phyloP scores from a whole-genome alignment of 2,888 invertebrate genomes.

The Volucella zonaria region DNA sequence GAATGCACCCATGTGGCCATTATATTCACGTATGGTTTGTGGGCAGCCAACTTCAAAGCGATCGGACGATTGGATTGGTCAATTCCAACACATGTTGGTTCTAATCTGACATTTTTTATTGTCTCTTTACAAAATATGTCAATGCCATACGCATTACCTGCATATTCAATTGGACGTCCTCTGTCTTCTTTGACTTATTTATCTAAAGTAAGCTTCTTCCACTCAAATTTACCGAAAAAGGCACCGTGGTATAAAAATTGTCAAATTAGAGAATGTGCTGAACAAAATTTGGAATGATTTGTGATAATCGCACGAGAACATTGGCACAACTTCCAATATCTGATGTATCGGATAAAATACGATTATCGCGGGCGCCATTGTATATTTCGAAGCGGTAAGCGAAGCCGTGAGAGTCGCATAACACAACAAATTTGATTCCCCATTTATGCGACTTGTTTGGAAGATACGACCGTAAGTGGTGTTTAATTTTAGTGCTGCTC shows the following conservation, averaged over 20 bases:
- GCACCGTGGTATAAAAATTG: neutral
- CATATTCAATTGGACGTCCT: too few relatives aligned
- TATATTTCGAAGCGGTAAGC: neutral
- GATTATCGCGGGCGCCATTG: constrained; percentile 16
- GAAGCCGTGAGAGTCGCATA: too few relatives aligned
- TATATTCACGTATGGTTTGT: too few relatives aligned
- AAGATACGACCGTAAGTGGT: neutral
- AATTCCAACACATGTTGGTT: too few relatives aligned
- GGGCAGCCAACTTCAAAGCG: too few relatives aligned
- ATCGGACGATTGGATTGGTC: too few relatives aligned
- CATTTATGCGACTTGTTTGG: neutral
- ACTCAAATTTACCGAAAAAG: neutral
- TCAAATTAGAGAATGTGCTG: neutral
- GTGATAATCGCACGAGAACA: neutral
- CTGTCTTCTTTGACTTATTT: too few relatives aligned
- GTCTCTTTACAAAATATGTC: too few relatives aligned
- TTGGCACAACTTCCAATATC: constrained; percentile 9
- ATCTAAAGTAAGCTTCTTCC: too few relatives aligned
- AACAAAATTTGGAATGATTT: neutral
- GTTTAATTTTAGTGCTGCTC: neutral
- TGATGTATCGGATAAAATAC: constrained; percentile 13
- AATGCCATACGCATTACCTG: too few relatives aligned
- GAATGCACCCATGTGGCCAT: too few relatives aligned
- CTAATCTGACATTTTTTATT: too few relatives aligned
- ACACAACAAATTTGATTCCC: neutral